Evolutionary conservation across 2,888 invertebrate genomes (phyloP).

Genomic region (Heliconius aoede): DNA sequence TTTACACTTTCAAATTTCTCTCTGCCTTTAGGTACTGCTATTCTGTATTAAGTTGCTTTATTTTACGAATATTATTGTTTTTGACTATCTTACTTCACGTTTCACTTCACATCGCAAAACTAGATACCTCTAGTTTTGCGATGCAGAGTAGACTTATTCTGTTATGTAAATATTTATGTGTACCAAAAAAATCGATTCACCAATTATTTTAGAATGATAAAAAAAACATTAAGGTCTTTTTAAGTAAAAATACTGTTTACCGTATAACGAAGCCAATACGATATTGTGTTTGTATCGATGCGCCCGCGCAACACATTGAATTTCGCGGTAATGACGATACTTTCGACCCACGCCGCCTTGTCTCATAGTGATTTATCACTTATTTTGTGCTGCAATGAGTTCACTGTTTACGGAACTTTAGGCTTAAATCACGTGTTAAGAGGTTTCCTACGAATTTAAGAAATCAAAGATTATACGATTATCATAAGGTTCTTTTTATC

Average conservation of each 20-base stretch:
- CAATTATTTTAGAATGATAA: no score
- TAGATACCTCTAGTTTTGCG: no score
- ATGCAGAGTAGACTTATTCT: no score
- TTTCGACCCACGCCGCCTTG: conserved; percentile 39
- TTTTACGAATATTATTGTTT: no score
- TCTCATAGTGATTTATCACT: conserved; percentile 43
- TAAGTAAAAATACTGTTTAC: conserved; percentile 17
- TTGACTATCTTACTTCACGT: no score
- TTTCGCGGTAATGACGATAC: conserved; percentile 44
- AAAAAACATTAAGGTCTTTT: neutral
- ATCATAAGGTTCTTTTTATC: neutral
- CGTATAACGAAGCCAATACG: conserved; percentile 34
- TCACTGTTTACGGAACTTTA: conserved; percentile 32
- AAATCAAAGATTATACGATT: neutral
- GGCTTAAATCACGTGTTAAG: neutral
- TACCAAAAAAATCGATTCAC: no score
- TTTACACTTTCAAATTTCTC: no score
- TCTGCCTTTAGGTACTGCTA: no score
- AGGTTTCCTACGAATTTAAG: neutral
- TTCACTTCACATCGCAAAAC: no score
- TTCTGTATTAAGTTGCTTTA: no score
- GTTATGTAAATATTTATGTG: no score
- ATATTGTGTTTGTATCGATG: conserved; percentile 33
- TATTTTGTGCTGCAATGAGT: conserved; percentile 33
- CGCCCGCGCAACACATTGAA: conserved; percentile 38